phyloP scores from a whole-genome alignment of 2,113 vertebrate genomes.

The Antennarius striatus region DNA sequence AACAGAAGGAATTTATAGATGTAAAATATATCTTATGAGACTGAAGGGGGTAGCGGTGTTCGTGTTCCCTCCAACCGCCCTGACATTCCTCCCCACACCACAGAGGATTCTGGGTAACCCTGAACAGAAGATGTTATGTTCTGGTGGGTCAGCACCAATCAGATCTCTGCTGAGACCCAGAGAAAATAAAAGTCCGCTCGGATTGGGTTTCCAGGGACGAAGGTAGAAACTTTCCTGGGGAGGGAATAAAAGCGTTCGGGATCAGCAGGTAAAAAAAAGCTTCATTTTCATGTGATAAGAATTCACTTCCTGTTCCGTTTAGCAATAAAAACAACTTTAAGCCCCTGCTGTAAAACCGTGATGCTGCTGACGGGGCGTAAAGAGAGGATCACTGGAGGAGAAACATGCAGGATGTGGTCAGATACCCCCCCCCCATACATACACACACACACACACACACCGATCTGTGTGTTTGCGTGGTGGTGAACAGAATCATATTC shows the following conservation, averaged over 20 bases:
- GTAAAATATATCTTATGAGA: constrained; percentile 24
- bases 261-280: no score
- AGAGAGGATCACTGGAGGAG: constrained; percentile 41
- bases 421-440: constrained; percentile 55
- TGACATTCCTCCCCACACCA: constrained; percentile 47
- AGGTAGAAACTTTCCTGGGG: constrained; percentile 27
- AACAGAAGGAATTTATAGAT: constrained; percentile 43
- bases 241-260: no score
- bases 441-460: constrained; percentile 27
- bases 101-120: constrained; percentile 6
- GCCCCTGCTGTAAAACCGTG: constrained; percentile 11
- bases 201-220: constrained; percentile 41
- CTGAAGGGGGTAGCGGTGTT: constrained; percentile 17
- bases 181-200: constrained; percentile 49
- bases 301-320: not conserved
- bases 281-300: constrained; percentile 15
- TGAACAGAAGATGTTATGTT: not conserved
- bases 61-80: constrained; percentile 16
- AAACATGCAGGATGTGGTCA: constrained; percentile 69
- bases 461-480: constrained; percentile 16
- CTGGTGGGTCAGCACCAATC: constrained; percentile 48
- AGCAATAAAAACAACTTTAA: no score
- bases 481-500: constrained; percentile 53
- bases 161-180: constrained; percentile 50
- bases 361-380: constrained; percentile 55